A percentile compares a stretch with the other conserved stretches of the same genome.
phyloP scores from a whole-genome alignment of 2,113 vertebrate species.

The Oophaga pumilio region DNA sequence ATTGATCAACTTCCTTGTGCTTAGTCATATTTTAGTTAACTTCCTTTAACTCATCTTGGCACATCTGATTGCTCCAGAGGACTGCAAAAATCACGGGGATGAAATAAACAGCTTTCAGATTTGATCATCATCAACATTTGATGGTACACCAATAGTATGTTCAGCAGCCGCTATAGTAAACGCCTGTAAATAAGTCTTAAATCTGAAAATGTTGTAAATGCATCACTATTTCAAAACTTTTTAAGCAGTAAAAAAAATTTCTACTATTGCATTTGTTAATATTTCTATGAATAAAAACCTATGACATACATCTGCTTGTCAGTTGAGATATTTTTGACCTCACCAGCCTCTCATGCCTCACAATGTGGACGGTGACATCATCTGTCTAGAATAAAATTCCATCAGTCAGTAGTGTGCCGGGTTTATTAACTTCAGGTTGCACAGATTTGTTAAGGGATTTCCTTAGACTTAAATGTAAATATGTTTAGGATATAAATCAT shows the following conservation, averaged over 20 bases:
- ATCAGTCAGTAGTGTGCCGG: neutral
- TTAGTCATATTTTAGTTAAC: no score
- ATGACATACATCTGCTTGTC: slow-evolving; percentile 21
- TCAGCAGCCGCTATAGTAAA: no score
- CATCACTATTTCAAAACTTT: no score
- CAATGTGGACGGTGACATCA: slow-evolving; percentile 29
- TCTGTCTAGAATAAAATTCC: slow-evolving; percentile 35
- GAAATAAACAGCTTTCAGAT: no score
- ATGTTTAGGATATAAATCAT: slow-evolving; percentile 46
- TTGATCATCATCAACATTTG: no score
- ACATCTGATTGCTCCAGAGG: no score
- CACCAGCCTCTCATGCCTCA: neutral
- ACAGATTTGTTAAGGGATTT: slow-evolving; percentile 41
- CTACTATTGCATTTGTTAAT: neutral
- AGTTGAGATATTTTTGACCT: neutral
- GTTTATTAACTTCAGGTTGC: slow-evolving; percentile 38
- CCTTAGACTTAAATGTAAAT: slow-evolving; percentile 31
- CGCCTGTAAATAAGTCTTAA: no score
- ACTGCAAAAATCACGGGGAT: no score
- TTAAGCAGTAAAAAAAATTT: neutral
- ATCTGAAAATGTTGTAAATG: no score
- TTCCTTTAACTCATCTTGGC: no score
- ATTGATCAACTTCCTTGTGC: no score
- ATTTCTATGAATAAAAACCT: neutral
- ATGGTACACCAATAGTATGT: no score